Evolutionary conservation across 2,888 invertebrate genomes (phyloP), one percentile per base, ranked within the genome.

Genomic region (Saturnia japonica): DNA sequence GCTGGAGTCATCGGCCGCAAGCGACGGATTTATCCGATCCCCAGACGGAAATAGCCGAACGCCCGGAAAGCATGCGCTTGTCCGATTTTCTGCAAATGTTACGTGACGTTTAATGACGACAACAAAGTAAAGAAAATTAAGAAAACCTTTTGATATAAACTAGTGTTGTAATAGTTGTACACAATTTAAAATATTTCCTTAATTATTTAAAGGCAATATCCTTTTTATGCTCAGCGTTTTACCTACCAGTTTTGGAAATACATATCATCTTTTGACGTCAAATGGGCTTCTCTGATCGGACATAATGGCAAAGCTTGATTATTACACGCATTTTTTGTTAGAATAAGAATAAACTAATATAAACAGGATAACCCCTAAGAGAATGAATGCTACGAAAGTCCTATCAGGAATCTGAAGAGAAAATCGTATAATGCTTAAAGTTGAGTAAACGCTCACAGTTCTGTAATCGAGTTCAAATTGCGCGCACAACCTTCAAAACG

Each of bases 1-100:
- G 82, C 74, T 76, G 88, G 86, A 91, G 93, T 93, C 93, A 93
- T 93, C 91, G 93, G 88, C 93, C 93, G 91, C 81, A 79, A 80
- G 74, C 82, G 88, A 88, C 92, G 88, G 87, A 91, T 89, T 89
- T 91, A 93, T 88, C 89, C 90, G 90, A 91, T 89, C 86, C 77
- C 78, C 75, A 76, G 85, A 87, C 91, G 90, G 88, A 90, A 93
- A 93, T 93, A 93, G 84, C 87, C 92, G 89, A 92, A 88, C 84
- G 87, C 85, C 85, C 87, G 90, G 88, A 88, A 87, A 89, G 81
- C 85, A 83, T 82, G 83, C 83, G 85, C 81, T 82, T 86, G 87
- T 81, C 83, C 85, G 85, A 84, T 84, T 86, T 91, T 90, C 88
- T 88, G 89, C 88, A 86, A 87, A 85, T 82, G 85, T 84, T 80